phyloP scores from a whole-genome alignment of 2,113 vertebrate species.

The Aspidoscelis tigris region DNA sequence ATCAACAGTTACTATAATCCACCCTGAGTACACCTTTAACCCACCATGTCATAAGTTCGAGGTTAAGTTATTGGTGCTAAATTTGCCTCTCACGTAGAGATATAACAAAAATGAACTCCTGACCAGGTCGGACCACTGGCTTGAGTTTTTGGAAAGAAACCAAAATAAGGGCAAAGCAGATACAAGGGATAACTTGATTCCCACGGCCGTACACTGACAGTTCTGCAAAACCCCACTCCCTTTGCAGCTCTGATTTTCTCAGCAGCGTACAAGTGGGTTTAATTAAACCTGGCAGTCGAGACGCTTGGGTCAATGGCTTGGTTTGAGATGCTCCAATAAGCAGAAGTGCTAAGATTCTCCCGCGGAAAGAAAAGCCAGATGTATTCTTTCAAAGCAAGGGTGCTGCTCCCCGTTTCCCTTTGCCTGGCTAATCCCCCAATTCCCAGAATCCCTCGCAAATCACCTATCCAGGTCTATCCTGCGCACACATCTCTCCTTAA shows the following conservation, averaged over 20 bases:
- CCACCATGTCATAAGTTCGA: background rate
- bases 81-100: background rate
- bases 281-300: constrained; percentile 30
- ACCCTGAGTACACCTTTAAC: background rate
- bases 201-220: background rate
- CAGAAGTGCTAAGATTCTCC: background rate
- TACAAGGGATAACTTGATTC: background rate
- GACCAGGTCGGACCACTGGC: background rate
- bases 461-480: background rate
- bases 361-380: constrained; percentile 8
- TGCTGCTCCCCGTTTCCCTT: constrained; percentile 6
- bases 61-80: background rate
- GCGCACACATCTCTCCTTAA: background rate
- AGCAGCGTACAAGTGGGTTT: constrained; percentile 11
- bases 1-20: background rate
- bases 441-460: constrained; percentile 14
- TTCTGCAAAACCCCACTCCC: background rate
- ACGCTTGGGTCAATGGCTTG: constrained; percentile 13
- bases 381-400: background rate
- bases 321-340: constrained; percentile 36
- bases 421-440: no score
- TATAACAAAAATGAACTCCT: background rate
- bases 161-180: background rate
- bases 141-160: background rate
- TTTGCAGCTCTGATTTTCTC: background rate